Conservation (phyloP, 1,140 invertebrate species). For the Apis cerana region DNA sequence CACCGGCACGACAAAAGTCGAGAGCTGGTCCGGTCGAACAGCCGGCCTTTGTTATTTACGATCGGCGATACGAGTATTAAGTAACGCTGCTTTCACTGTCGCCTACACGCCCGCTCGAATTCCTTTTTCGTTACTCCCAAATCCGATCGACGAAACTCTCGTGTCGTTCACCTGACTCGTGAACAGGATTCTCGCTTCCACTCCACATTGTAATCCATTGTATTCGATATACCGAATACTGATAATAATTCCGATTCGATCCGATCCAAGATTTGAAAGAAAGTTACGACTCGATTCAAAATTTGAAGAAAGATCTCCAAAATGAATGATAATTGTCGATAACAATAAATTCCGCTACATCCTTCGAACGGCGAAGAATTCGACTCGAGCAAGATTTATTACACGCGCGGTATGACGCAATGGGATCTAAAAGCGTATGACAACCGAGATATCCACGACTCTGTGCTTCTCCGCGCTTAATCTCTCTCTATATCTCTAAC, state of each 20-base stretch:
- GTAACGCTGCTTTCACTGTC: constrained; percentile 75
- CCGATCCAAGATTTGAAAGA: no score
- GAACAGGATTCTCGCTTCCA: not conserved
- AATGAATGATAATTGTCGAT: no score
- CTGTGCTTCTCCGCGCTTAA: not conserved
- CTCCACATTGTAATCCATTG: no score
- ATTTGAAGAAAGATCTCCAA: no score
- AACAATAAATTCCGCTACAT: no score
- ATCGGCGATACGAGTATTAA: constrained; percentile 69
- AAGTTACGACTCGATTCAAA: no score
- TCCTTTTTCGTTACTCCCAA: constrained; percentile 58
- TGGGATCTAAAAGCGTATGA: not conserved
- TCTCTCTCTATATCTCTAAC: not conserved
- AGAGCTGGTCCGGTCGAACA: constrained; percentile 49
- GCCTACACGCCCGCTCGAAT: constrained; percentile 71
- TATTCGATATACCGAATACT: no score
- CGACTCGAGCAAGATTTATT: no score
- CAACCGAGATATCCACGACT: not conserved
- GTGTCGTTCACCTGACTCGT: constrained; percentile 42
- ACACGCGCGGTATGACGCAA: no score
- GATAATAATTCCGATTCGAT: no score
- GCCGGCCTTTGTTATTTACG: constrained; percentile 64
- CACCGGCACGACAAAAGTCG: constrained; percentile 55
- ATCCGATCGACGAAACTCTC: constrained; percentile 43
- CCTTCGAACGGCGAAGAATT: no score